Base-by-base conservation (phyloP, 2,888 invertebrate genomes). In the Drosophila anomelani region DNA sequence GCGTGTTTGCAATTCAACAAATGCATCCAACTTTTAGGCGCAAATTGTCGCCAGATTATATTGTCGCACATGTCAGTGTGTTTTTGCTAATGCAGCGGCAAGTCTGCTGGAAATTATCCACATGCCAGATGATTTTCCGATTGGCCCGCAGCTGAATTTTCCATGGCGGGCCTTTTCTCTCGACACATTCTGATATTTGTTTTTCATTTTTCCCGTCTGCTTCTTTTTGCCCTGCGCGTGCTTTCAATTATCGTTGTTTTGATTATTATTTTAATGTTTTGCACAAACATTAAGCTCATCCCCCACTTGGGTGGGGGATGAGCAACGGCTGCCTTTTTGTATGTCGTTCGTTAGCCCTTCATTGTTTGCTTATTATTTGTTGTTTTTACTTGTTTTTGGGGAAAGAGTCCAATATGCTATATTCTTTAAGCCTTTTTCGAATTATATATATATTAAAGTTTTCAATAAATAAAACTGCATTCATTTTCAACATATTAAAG, bases 171-270 rank as follows among this genome's bases (percentile, higher is more conserved):
- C 29, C 29, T 47, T n/a, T 36, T 51, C 55, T 68, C 38, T 49
- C 26, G 61, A 69, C 67, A 69, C 41, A 47, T 56, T 10, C 57
- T 68, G 70, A 68, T 68, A 70, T 69, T 68, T 68, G 57, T 47
- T 69, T 68, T 56, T 20, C 17, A 57, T 57, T 67, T 69, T 75
- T 61, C 43, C 43, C 44, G 20, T 51, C 15, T 39, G 39, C 53
- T 70, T 77, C 56, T 55, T 51, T 61, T 38, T 66, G 46, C 67
- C 77, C 66, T 63, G 29, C 64, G 43, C 64, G 20, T 64, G 75
- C 56, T 71, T 82, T 84, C 75, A 79, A 84, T 87, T 87, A 79
- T 77, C 68, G 60, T 77, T 81, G 70, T 76, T 83, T 66, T 78
- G 78, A 69, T 74, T 79, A 69, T 79, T 76, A 64, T 71, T 72